Base-by-base conservation (phyloP, 92 coral and sea anemone genomes). In the Heteractis magnifica region DNA sequence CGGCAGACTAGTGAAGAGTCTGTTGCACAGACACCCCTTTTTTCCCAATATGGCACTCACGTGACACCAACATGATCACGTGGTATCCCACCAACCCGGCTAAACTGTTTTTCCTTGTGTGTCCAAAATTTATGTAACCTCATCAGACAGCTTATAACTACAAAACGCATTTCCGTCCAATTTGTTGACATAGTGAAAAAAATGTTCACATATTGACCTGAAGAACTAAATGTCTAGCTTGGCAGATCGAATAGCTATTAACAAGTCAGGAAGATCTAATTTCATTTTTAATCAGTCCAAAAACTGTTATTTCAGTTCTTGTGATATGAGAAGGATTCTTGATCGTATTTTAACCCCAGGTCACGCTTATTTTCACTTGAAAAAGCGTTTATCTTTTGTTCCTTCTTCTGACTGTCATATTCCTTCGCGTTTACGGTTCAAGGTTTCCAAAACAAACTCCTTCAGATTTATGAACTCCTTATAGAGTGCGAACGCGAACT, bases 291-390 rank as follows among this genome's bases (percentile, higher is more conserved):
- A 76, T 76, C 60, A 65, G 79, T 76, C 79, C 48, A 49, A 76
- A 76, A 76, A n/a, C 53, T 75, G 56, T 76, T 50, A 6, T 76
- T 76, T 76, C 79, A 50, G 79, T 76, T 18, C 65, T 68, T 20
- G 73, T 68, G 73, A 68, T 68, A 6, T 68, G 73, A 21, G 49
- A 23, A 68, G 73, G 15, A 68, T 68, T 3, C 14, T 13, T 0
- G 49, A 23, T 23, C 14, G 73, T 68, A 68, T 68, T 20, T 26
- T 68, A 21, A 68, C 73, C 73, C 49, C 5, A 12, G 73, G 73
- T 68, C 73, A 68, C 12, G 73, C 23, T 68, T 68, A 68, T 21
- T 68, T 68, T 68, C 20, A 10, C 73, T 5, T 26, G 18, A 23
- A 68, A 53, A 21, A 68, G 49, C 49, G 44, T 68, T 68, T 48